A percentile compares a stretch with the other conserved stretches of the same genome.
phyloP scores from a whole-genome alignment of 2,113 vertebrate genomes.

The Patagioenas fasciata region DNA sequence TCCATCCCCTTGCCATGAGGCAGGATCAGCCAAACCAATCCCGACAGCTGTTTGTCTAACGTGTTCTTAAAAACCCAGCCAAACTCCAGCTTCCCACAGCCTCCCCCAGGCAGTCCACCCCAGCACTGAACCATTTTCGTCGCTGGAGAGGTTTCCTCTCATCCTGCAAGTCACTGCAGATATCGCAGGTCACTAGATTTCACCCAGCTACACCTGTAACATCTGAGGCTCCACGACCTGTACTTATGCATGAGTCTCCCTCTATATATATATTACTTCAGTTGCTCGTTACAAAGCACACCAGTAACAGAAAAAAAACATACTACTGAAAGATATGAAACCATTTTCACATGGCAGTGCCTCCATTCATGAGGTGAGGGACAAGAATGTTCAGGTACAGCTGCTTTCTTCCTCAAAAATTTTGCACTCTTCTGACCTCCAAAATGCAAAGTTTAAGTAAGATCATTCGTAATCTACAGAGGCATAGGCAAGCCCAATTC shows the following conservation, averaged over 20 bases:
- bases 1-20: constrained; percentile 11
- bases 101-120: background rate
- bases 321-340: background rate
- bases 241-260: background rate
- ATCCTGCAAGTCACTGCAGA: background rate
- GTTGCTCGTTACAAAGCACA: background rate
- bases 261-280: accelerated
- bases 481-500: background rate
- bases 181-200: background rate
- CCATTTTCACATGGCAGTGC: background rate
- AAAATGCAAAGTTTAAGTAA: background rate
- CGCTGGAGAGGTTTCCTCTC: background rate
- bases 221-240: background rate
- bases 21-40: constrained; percentile 33
- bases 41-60: constrained; percentile 49
- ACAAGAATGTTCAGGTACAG: background rate
- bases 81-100: background rate
- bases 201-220: background rate
- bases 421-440: background rate
- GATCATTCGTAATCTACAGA: background rate
- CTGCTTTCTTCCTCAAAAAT: background rate
- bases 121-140: background rate
- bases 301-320: background rate
- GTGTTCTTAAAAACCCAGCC: background rate
- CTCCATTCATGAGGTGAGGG: background rate